These are phyloP conservation scores for Suillia variegata DNA, from an alignment of 2,888 invertebrate genomes.

Conservation along the genomic window DNA sequence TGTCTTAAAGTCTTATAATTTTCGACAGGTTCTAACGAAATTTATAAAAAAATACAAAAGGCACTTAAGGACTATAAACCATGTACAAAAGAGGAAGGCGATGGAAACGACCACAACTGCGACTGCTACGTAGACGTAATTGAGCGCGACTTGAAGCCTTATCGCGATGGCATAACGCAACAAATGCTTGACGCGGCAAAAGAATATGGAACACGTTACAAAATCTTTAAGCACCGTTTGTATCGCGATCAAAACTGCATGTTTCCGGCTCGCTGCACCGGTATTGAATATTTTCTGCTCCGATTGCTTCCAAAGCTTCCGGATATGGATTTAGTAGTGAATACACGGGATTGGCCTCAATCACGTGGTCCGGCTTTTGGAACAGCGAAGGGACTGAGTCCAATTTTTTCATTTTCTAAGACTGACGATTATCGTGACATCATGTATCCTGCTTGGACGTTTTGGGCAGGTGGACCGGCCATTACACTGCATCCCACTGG, in stretches of 20 bases:
- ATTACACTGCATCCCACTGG: conserved; percentile 92
- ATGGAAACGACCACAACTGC: conserved; percentile 63
- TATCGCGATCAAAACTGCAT: conserved; percentile 85
- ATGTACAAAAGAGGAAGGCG: conserved; percentile 60
- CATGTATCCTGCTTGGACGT: conserved; percentile 96
- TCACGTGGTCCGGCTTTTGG: conserved; percentile 54
- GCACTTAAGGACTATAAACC: conserved; percentile 64
- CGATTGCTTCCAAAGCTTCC: conserved; percentile 73
- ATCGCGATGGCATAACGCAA: conserved; percentile 73
- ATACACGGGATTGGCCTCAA: conserved; percentile 94
- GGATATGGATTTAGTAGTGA: conserved; percentile 84
- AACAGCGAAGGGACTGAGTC: conserved; percentile 55
- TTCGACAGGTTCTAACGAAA: conserved; percentile 33
- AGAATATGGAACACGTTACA: conserved; percentile 75
- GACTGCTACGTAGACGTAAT: conserved; percentile 71
- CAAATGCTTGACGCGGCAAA: conserved; percentile 68
- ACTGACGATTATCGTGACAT: conserved; percentile 83
- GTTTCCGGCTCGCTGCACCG: conserved; percentile 90
- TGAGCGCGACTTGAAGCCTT: conserved; percentile 71
- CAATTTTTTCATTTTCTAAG: conserved; percentile 96
- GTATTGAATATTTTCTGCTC: conserved; percentile 86
- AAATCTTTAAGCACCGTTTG: conserved; percentile 79
- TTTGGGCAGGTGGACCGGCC: conserved; percentile 98
- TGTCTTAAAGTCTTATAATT: no score
- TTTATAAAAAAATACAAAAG: conserved; percentile 62